phyloP scores from a whole-genome alignment of 1,140 invertebrate genomes.

The Drosophila suzukii region DNA sequence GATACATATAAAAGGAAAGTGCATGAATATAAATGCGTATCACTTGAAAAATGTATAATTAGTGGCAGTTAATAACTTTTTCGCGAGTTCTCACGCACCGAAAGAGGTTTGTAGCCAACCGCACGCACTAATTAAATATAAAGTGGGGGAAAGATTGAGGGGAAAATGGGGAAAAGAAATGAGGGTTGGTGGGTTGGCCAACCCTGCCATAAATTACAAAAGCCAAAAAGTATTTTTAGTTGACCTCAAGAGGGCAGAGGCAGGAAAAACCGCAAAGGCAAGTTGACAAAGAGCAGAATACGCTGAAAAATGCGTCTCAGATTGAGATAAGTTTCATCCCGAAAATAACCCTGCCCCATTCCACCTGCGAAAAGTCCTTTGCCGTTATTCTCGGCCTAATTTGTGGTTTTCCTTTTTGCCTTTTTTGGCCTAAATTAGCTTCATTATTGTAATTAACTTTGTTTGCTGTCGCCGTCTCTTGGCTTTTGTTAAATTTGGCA shows the following conservation, averaged over 20 bases:
- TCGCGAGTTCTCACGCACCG: conserved; percentile 63
- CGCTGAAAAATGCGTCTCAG: conserved; percentile 64
- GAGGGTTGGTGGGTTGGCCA: conserved; percentile 12
- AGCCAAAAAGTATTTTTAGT: conserved; percentile 58
- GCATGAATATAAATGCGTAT: conserved; percentile 72
- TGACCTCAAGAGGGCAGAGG: conserved; percentile 27
- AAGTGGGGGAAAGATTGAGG: conserved; percentile 27
- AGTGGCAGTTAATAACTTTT: conserved; percentile 76
- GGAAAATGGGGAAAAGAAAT: background rate
- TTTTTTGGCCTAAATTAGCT: conserved; percentile 65
- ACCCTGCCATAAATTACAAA: conserved; percentile 62
- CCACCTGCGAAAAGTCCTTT: conserved; percentile 48
- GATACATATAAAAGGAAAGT: conserved; percentile 23
- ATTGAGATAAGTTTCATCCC: conserved; percentile 63
- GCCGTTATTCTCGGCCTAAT: conserved; percentile 56
- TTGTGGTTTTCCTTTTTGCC: conserved; percentile 67
- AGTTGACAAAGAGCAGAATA: conserved; percentile 62
- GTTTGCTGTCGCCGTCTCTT: conserved; percentile 13
- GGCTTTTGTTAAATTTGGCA: conserved; percentile 64
- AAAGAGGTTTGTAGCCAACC: conserved; percentile 32
- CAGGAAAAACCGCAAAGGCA: conserved; percentile 42
- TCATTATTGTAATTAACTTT: conserved; percentile 77
- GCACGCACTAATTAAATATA: conserved; percentile 72
- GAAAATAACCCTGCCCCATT: background rate
- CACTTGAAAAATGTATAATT: conserved; percentile 69